Base-by-base conservation (phyloP, 2,797 vertebrate species). In the Danio albolineatus region DNA sequence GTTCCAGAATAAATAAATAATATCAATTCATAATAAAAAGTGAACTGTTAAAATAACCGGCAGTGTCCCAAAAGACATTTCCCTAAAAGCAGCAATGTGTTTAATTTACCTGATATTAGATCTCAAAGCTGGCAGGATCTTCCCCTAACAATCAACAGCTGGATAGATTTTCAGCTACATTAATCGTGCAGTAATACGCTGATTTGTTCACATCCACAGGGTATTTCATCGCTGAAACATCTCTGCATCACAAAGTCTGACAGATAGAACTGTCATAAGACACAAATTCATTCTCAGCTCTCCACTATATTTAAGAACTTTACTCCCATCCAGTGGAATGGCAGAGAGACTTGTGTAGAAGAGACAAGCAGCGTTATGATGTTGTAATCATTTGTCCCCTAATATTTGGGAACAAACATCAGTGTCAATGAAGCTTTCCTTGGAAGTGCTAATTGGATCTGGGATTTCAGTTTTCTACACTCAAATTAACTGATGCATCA, bases 171-270 rank as follows among this genome's bases (percentile, higher is more conserved):
- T 89, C 87, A 90, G 86, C 88, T 85, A 86, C 91, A 86, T 92
- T 94, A 94, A 93, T 92, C 89, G 88, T 87, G 90, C 91, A 87
- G 88, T 92, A 93, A 93, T 92, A 90, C 86, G 89, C 79, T 90
- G 91, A 90, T 91, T 82, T 88, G 86, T 86, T 91, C 86, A 79
- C 87, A 87, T 90, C 92, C 90, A 86, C 82, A 4, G 91, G 92
- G 91, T 88, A 86, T 92, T 89, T 90, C 76, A 73, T 85, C 89
- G 88, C 90, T 91, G 91, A 90, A 93, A 91, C 85, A 89, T 90
- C 90, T 91, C 89, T 76, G 82, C 88, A 88, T 92, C 89, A 92
- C 86, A 88, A 84, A 78, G 79, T n/a, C 73, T 88, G 88, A 90
- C 85, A 86, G 90, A 91, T 89, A 89, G 78, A 92, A 91, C 78